Conservation (phyloP, 2,797 vertebrate species). For the Jordanella pulchra region DNA sequence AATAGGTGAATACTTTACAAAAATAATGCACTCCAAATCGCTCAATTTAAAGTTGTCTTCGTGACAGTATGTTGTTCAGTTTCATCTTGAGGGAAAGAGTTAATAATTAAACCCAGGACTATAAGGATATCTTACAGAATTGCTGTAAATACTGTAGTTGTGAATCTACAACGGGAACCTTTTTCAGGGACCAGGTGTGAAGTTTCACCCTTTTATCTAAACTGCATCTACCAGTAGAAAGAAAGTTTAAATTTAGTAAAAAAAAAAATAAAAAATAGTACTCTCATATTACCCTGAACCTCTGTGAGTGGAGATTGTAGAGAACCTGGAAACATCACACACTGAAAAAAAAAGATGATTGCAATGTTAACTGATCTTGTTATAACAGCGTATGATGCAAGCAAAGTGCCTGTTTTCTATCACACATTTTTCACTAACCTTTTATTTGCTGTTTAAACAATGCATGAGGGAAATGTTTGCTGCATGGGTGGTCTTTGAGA, state of each 20-base stretch:
- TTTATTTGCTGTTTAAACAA: slow-evolving; percentile 16
- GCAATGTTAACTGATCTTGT: not conserved
- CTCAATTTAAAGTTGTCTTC: not conserved
- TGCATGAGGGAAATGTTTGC: slow-evolving; percentile 12
- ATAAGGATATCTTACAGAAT: not conserved
- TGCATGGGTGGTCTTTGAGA: slow-evolving; percentile 30
- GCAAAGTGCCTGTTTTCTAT: not conserved
- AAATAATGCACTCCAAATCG: not conserved
- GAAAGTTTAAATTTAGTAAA: too few species aligned
- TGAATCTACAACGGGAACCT: not conserved
- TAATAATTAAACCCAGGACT: not conserved
- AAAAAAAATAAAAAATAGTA: too few species aligned
- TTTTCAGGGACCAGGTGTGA: not conserved
- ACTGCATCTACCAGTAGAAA: not conserved
- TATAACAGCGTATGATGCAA: slow-evolving; percentile 4
- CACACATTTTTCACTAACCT: slow-evolving; percentile 5
- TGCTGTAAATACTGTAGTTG: not conserved
- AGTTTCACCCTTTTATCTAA: not conserved
- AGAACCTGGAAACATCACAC: not conserved
- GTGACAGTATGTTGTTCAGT: not conserved
- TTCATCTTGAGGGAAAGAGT: not conserved
- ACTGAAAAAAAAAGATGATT: not conserved
- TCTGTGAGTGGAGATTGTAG: too few species aligned
- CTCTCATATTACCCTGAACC: too few species aligned
- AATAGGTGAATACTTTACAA: not conserved